Evolutionary conservation across 2,113 vertebrate genomes (phyloP).

Genomic region (Coregonus clupeaformis): DNA sequence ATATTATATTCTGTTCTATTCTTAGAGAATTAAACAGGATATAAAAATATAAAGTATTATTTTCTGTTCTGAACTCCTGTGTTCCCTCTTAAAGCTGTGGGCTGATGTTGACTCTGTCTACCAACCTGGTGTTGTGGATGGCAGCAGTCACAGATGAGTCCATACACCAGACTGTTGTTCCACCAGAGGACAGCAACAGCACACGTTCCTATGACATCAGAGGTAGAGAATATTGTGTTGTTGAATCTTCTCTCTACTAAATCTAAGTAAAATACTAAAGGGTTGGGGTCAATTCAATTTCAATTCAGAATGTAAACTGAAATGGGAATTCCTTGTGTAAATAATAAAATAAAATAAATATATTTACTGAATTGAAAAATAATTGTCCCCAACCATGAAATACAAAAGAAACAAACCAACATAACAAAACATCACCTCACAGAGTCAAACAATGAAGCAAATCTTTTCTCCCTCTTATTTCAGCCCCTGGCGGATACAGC

Average conservation of each 20-base stretch:
- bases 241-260: too few relatives aligned
- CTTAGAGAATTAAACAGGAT: not conserved
- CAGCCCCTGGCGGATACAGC: constrained; percentile 48
- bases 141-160: constrained; percentile 89
- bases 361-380: not conserved
- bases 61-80: not conserved
- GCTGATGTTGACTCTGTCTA: constrained; percentile 88
- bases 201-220: constrained; percentile 22
- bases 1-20: too few relatives aligned
- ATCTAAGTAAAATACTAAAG: too few relatives aligned
- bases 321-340: too few relatives aligned
- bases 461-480: constrained; percentile 21
- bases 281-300: too few relatives aligned
- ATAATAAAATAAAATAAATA: too few relatives aligned
- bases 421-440: not conserved
- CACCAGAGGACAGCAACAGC: constrained; percentile 4
- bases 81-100: constrained; percentile 78
- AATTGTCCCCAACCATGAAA: not conserved
- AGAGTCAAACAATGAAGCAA: not conserved
- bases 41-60: not conserved
- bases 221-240: constrained; percentile 29
- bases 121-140: constrained; percentile 93
- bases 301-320: too few relatives aligned
- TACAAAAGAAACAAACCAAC: not conserved
- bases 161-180: constrained; percentile 78